Conservation (phyloP, 2,888 invertebrate genomes). For the Seira sanloemensis region DNA sequence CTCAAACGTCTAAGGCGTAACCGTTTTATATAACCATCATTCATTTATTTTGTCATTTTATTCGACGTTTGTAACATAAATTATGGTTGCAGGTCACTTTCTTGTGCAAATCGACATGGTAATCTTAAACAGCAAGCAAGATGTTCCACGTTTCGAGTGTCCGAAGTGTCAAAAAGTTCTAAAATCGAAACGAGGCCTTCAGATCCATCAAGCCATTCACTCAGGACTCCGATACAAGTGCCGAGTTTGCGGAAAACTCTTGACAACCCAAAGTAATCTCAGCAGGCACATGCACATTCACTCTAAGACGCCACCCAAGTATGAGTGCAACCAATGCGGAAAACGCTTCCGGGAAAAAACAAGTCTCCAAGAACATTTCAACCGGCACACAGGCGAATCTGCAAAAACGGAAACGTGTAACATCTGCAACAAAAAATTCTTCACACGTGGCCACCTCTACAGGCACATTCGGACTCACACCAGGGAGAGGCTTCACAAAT, state of each 20-base stretch:
- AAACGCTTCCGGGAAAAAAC: not conserved
- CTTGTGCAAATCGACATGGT: no score
- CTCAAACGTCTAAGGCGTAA: no score
- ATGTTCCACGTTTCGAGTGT: no score
- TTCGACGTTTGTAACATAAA: no score
- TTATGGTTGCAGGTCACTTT: no score
- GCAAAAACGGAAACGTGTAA: not conserved
- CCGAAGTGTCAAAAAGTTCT: not conserved
- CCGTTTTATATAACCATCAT: no score
- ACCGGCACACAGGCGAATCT: not conserved
- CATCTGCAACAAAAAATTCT: not conserved
- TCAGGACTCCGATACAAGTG: not conserved
- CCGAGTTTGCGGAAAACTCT: not conserved
- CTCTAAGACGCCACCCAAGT: not conserved
- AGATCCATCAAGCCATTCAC: not conserved
- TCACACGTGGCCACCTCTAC: not conserved
- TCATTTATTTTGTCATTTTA: no score
- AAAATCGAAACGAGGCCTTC: not conserved
- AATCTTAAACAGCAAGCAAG: no score
- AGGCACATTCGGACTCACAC: not conserved
- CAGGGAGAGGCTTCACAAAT: not conserved
- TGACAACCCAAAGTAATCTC: not conserved
- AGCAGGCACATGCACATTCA: not conserved
- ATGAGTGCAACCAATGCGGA: not conserved
- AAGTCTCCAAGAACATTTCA: not conserved